These are phyloP conservation scores for Sinotaia quadrata DNA, from an alignment of 2,888 invertebrate genomes.

Conservation along the genomic window DNA sequence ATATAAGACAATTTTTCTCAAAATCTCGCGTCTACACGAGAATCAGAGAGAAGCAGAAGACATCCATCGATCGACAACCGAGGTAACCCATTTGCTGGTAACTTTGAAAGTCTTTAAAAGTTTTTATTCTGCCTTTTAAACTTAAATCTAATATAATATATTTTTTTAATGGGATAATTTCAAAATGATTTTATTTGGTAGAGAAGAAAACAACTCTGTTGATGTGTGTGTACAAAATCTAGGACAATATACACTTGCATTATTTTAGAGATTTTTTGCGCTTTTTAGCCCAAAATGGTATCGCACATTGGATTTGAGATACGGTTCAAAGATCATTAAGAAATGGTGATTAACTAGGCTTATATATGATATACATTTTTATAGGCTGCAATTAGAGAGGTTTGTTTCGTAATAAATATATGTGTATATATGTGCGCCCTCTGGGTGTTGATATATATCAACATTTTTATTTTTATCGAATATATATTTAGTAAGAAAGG, in stretches of 20 bases:
- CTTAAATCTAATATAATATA: slow-evolving; percentile 11
- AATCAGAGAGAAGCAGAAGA: slow-evolving; percentile 35
- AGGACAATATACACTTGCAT: too few species aligned
- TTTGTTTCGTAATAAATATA: not conserved
- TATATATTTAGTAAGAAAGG: slow-evolving; percentile 8
- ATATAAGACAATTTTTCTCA: too few species aligned
- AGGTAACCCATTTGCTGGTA: slow-evolving; percentile 31
- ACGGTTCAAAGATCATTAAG: slow-evolving; percentile 33
- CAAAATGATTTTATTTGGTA: slow-evolving; percentile 2
- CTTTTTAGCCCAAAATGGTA: slow-evolving; percentile 47
- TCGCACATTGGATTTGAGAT: slow-evolving; percentile 34
- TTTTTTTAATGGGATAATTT: slow-evolving; percentile 12
- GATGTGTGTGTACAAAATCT: too few species aligned
- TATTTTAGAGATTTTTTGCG: slow-evolving; percentile 42
- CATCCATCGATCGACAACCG: slow-evolving; percentile 36
- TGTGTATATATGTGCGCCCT: not conserved
- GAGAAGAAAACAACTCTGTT: too few species aligned
- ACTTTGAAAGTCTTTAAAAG: slow-evolving; percentile 34
- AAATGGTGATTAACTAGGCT: too few species aligned
- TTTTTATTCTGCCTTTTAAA: slow-evolving; percentile 11
- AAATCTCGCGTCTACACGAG: slow-evolving; percentile 30
- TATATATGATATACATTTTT: not conserved
- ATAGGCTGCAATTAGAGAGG: not conserved
- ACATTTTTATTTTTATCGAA: too few species aligned
- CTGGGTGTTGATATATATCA: too few species aligned